Percentiles rank a stretch among this genome's conserved stretches.
These are phyloP conservation scores for Aulostomus chinensis DNA, from an alignment of 2,797 vertebrate species.

Conservation along the genomic window DNA sequence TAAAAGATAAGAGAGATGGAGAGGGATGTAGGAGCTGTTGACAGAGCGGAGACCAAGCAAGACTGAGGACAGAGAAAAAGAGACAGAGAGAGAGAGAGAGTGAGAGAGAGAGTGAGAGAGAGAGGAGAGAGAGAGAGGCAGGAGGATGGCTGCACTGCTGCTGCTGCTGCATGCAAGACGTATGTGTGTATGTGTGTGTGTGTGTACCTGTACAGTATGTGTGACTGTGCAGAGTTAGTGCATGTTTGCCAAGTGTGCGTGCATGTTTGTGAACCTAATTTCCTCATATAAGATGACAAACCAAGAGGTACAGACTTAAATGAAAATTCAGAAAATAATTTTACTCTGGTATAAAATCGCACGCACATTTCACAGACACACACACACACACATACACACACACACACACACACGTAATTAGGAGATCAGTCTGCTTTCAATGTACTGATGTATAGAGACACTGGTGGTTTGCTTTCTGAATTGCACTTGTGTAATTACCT, in stretches of 20 bases:
- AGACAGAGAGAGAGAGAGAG: slow-evolving; percentile 1
- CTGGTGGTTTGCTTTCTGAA: no score
- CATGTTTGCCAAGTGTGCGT: no score
- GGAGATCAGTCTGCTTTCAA: not conserved
- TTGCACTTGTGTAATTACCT: no score
- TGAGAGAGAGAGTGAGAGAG: slow-evolving; percentile 8
- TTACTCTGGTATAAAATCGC: no score
- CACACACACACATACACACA: no score
- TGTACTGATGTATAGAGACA: not conserved
- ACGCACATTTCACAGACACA: no score
- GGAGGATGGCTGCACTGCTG: slow-evolving; percentile 51
- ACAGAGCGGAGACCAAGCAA: slow-evolving; percentile 44
- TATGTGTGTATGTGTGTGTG: slow-evolving; percentile 7
- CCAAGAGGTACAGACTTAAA: slow-evolving; percentile 50
- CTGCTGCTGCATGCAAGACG: slow-evolving; percentile 52
- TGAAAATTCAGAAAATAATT: no score
- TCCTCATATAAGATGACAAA: slow-evolving; percentile 37
- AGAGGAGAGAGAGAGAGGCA: slow-evolving; percentile 15
- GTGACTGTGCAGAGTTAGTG: no score
- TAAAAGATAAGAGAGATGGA: slow-evolving; percentile 29
- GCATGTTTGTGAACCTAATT: slow-evolving; percentile 4
- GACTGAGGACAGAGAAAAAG: slow-evolving; percentile 45
- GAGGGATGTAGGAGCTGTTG: slow-evolving; percentile 52
- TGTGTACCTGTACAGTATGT: slow-evolving; percentile 8
- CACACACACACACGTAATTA: no score